A percentile compares a stretch with the other conserved stretches of the same genome.
phyloP scores from a whole-genome alignment of 1,140 invertebrate genomes.

The Drosophila oshimai region DNA sequence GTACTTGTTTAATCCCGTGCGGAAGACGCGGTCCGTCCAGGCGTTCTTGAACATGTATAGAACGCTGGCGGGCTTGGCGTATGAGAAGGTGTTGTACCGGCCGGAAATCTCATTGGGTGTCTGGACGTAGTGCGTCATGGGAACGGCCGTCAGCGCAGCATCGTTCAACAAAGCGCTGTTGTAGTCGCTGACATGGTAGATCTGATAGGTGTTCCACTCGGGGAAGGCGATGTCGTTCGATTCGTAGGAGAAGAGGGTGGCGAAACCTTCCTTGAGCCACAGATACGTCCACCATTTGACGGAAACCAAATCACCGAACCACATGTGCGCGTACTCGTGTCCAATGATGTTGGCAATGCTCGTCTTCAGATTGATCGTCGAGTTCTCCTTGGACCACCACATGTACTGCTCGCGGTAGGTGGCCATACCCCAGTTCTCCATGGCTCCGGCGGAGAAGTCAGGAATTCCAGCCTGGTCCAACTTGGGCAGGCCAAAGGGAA shows the following conservation, averaged over 20 bases:
- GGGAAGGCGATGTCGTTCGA: slow-evolving; percentile 82
- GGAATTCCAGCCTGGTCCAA: slow-evolving; percentile 72
- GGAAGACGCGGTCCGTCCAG: slow-evolving; percentile 92
- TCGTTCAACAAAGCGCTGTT: slow-evolving; percentile 64
- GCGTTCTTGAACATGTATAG: slow-evolving; percentile 97
- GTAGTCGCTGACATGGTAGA: slow-evolving; percentile 85
- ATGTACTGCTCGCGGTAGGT: slow-evolving; percentile 72
- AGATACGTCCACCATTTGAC: slow-evolving; percentile 85
- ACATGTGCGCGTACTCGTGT: slow-evolving; percentile 87
- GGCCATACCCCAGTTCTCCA: slow-evolving; percentile 79
- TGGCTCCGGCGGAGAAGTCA: slow-evolving; percentile 71
- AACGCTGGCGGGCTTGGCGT: slow-evolving; percentile 86
- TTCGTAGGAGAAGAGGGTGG: slow-evolving; percentile 83
- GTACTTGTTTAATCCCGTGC: slow-evolving; percentile 90
- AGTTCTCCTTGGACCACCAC: slow-evolving; percentile 62
- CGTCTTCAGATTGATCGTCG: slow-evolving; percentile 80
- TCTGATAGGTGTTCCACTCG: slow-evolving; percentile 84
- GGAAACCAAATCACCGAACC: slow-evolving; percentile 88
- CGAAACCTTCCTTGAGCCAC: slow-evolving; percentile 84
- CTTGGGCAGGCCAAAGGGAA: slow-evolving; percentile 60
- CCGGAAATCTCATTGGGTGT: slow-evolving; percentile 86
- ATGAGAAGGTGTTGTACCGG: slow-evolving; percentile 89
- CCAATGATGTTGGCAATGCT: slow-evolving; percentile 84
- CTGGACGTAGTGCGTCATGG: slow-evolving; percentile 86
- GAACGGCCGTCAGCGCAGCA: slow-evolving; percentile 83